Base-by-base conservation (phyloP, 64 coral and sea anemone species). In the Pocillopora damicornis region DNA sequence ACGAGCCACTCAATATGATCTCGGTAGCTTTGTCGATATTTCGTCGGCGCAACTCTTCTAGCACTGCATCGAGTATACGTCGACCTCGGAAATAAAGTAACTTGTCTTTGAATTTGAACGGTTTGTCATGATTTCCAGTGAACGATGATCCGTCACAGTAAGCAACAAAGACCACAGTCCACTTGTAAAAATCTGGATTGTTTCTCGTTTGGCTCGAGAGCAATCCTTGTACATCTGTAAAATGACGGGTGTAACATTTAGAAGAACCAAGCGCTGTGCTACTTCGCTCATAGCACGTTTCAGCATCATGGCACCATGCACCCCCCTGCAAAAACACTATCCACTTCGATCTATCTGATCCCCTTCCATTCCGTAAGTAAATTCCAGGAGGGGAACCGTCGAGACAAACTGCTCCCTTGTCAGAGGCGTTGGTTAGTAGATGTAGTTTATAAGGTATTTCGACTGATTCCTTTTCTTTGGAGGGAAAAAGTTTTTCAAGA, bases 331-430 rank as follows among this genome's bases (percentile, higher is more conserved):
- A 75, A 75, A 82, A 90, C 76, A 90, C 76, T 64, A 90, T 90
- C 89, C 89, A 90, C 37, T 90, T 90, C 7, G 79, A 75, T 76
- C 63, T 90, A 16, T 68, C 79, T 9, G 26, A 17, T 17, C n/a
- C 58, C 5, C 12, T 90, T 73, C 89, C 89, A 51, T 63, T 75
- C n/a, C 89, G 71, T 26, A 76, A 37, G 26, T 90, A 90, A 38
- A 75, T 75, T 61, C 88, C 88, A 75, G 88, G 88, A 63, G 88
- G 88, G 71, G 88, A 90, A 51, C 88, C 88, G 45, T 90, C 88
- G 2, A 90, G 35, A 17, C 88, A 90, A 12, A 90, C 56, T 17
- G 88, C 88, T 42, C 79, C 88, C 4, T 15, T 34, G 20, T 16
- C 1, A 58, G 79, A 68, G 9, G 56, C 34, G 59, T 73, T 74